These are phyloP conservation scores for Cyrtorhinus lividipennis DNA, from an alignment of 1,140 invertebrate species.

Conservation along the genomic window DNA sequence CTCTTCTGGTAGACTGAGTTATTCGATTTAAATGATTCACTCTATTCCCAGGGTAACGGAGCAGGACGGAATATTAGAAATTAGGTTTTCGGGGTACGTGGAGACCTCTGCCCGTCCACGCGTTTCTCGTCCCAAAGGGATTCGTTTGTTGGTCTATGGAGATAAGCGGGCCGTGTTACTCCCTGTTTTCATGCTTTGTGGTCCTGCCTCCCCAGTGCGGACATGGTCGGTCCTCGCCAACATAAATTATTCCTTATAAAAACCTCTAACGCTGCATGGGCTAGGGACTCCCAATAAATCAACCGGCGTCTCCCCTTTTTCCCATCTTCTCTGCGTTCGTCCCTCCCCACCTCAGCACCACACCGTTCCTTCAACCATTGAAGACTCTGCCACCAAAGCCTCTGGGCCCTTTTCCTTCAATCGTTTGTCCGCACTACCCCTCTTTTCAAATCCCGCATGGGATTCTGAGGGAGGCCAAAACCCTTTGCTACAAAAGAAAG, in stretches of 20 bases:
- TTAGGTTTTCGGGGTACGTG: not conserved
- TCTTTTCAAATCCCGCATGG: not conserved
- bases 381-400: not conserved
- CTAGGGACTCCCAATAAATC: not conserved
- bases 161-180: slow-evolving; percentile 1
- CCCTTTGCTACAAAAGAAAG: not conserved
- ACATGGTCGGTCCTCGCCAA: slow-evolving; percentile 1
- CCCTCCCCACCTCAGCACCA: too few species aligned
- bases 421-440: not conserved
- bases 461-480: not conserved
- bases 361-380: too few species aligned
- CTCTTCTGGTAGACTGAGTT: too few species aligned
- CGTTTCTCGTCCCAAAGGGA: not conserved
- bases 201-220: not conserved
- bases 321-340: not conserved
- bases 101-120: not conserved
- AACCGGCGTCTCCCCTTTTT: not conserved
- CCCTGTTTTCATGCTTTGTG: slow-evolving; percentile 8
- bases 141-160: slow-evolving; percentile 2
- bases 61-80: not conserved
- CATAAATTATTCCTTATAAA: slow-evolving; percentile 10
- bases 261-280: not conserved
- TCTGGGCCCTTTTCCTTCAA: not conserved
- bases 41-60: too few species aligned
- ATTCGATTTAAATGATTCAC: too few species aligned